These are phyloP conservation scores for Eutrigla gurnardus DNA, from an alignment of 2,797 vertebrate species.

Conservation along the genomic window DNA sequence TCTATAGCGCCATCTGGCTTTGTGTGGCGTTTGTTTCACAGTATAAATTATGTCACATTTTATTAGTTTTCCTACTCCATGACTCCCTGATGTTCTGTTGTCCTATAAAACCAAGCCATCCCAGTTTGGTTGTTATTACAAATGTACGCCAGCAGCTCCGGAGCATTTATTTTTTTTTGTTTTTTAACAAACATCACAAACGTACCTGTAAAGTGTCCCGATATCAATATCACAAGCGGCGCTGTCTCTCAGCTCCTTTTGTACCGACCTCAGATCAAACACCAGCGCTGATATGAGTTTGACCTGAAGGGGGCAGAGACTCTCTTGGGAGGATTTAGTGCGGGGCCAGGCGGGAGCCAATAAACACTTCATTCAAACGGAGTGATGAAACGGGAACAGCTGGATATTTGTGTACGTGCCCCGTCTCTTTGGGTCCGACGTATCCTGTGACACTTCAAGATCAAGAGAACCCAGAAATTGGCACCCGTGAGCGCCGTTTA, in stretches of 20 bases:
- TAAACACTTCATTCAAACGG: constrained; percentile 62
- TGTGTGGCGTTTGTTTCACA: constrained; percentile 32
- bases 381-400: constrained; percentile 32
- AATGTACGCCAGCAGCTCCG: constrained; percentile 2
- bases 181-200: constrained; percentile 6
- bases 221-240: constrained; percentile 12
- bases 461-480: constrained; percentile 60
- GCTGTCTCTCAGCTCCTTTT: constrained; percentile 28
- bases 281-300: constrained; percentile 61
- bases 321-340: constrained; percentile 62
- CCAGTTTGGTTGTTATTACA: constrained; percentile 36
- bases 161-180: neutral
- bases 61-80: constrained; percentile 19
- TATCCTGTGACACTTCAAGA: constrained; percentile 57
- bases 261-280: constrained; percentile 58
- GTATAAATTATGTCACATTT: constrained; percentile 13
- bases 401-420: constrained; percentile 27
- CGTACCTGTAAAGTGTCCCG: constrained; percentile 1
- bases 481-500: constrained; percentile 51
- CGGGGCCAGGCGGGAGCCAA: constrained; percentile 47
- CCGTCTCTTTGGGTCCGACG: constrained; percentile 34
- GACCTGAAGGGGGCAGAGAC: constrained; percentile 55
- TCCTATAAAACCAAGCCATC: constrained; percentile 23
- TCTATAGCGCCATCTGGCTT: constrained; percentile 24
- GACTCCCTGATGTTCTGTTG: constrained; percentile 16